A percentile compares a stretch with the other conserved stretches of the same genome.
These are phyloP conservation scores for Hydrotaea cyrtoneurina DNA, from an alignment of 2,888 invertebrate species.

Conservation along the genomic window DNA sequence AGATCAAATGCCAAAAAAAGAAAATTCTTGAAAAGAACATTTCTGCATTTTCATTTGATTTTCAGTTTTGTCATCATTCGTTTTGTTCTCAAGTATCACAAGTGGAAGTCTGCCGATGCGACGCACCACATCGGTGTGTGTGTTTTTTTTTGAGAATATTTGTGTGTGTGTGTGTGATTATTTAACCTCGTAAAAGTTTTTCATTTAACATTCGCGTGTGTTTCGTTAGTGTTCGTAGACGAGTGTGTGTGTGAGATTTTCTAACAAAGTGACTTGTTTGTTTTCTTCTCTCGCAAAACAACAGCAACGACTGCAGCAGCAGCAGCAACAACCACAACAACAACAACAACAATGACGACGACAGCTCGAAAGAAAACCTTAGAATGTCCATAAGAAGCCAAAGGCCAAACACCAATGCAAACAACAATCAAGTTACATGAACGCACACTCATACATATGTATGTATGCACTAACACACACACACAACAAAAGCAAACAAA, in stretches of 20 bases:
- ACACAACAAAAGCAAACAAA: slow-evolving; percentile 10
- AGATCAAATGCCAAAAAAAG: background rate
- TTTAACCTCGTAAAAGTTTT: slow-evolving; percentile 53
- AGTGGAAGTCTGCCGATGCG: background rate
- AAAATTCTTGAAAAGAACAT: background rate
- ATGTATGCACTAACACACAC: background rate
- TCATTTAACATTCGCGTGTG: slow-evolving; percentile 59
- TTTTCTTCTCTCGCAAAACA: slow-evolving; percentile 36
- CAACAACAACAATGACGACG: slow-evolving; percentile 29
- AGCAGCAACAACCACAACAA: background rate
- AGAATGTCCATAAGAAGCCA: slow-evolving; percentile 69
- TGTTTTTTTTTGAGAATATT: slow-evolving; percentile 37
- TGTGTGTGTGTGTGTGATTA: background rate
- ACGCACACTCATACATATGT: background rate
- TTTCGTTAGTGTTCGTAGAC: background rate
- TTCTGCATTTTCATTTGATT: slow-evolving; percentile 9
- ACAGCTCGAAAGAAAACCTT: slow-evolving; percentile 59
- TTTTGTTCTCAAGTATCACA: background rate
- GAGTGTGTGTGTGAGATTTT: slow-evolving; percentile 23
- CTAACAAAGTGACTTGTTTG: slow-evolving; percentile 46
- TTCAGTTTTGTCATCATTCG: background rate
- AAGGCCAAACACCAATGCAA: slow-evolving; percentile 68
- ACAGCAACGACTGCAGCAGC: background rate
- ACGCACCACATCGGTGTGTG: background rate
- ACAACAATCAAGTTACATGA: slow-evolving; percentile 51